Base-by-base conservation (phyloP, 2,888 invertebrate genomes). In the Polyommatus icarus region DNA sequence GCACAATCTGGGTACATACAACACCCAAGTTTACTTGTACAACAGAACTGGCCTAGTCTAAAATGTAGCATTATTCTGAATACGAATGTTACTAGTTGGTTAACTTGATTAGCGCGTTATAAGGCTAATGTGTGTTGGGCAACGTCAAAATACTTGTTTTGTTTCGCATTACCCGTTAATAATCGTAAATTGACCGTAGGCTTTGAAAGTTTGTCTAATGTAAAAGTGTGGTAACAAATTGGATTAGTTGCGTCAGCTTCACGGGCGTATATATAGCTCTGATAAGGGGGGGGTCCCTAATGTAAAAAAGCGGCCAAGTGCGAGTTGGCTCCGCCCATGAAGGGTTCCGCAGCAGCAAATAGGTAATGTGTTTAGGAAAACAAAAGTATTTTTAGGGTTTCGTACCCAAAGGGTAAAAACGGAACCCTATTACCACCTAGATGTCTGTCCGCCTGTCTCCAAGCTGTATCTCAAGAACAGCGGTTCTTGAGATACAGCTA, bases 121-220 rank as follows among this genome's bases (percentile, higher is more conserved):
- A 54, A 75, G 75, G 75, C 75, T 75, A 75, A 75, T 75, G 75
- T 46, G 46, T 50, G 73, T 73, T 73, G 46, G 40, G 73, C 7
- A 73, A 73, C 46, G n/a, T 40, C 72, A 40, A 46, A 73, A 73
- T 46, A 15, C 73, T 73, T 73, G 73, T 46, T 73, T 46, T 73
- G 40, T 73, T 73, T 73, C 73, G 73, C 73, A 46, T 73, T 50
- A 24, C 40, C 40, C 40, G 73, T 46, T 73, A 40, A 73, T 73
- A 73, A 73, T 73, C 15, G 73, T 46, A 73, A 73, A 73, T 20
- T 20, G 73, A 32, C 67, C 67, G 67, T 67, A 67, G 67, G 4
- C 67, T 67, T 32, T 67, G 67, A 32, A 67, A 67, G 67, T 67
- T 67, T 32, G 67, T 67, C 67, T 67, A 29, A 67, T 67, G 67